Percentiles rank a stretch among this genome's conserved stretches.
Conservation (phyloP, 2,113 vertebrate genomes). For the Struthio camelus region DNA sequence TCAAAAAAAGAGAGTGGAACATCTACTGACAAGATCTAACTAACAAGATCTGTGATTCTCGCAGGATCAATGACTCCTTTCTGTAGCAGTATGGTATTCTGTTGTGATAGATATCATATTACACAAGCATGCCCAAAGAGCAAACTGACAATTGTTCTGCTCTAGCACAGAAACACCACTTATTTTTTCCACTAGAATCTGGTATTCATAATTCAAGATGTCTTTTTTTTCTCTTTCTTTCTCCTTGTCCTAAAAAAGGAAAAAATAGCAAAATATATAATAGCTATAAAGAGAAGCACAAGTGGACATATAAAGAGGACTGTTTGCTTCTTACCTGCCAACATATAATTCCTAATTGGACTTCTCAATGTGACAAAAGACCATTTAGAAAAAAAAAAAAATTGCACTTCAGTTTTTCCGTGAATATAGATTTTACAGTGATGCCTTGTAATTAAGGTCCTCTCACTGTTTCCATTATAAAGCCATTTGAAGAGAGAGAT, state of each 20-base stretch:
- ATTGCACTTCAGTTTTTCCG: slow-evolving; percentile 2
- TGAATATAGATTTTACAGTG: slow-evolving; percentile 3
- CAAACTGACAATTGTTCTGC: neutral
- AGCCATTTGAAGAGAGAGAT: neutral
- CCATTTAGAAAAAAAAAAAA: neutral
- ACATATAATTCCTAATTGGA: slow-evolving; percentile 27
- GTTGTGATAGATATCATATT: neutral
- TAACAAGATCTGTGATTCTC: neutral
- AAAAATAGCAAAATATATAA: neutral
- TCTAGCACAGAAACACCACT: accelerated
- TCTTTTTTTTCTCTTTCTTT: neutral
- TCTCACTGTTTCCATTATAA: neutral
- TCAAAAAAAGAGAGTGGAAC: neutral
- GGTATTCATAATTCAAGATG: neutral
- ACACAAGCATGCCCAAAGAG: neutral
- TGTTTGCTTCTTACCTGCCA: slow-evolving; percentile 40
- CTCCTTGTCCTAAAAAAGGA: neutral
- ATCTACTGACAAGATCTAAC: neutral
- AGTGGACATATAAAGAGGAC: slow-evolving; percentile 12
- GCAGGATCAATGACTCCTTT: neutral
- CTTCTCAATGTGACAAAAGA: neutral
- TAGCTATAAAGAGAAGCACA: slow-evolving; percentile 1
- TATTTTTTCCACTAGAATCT: neutral
- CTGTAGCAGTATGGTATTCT: neutral
- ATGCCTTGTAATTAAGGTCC: slow-evolving; percentile 7